A percentile compares a stretch with the other conserved stretches of the same genome.
Conservation (phyloP, 2,113 vertebrate species). For the Glareola pratincola region DNA sequence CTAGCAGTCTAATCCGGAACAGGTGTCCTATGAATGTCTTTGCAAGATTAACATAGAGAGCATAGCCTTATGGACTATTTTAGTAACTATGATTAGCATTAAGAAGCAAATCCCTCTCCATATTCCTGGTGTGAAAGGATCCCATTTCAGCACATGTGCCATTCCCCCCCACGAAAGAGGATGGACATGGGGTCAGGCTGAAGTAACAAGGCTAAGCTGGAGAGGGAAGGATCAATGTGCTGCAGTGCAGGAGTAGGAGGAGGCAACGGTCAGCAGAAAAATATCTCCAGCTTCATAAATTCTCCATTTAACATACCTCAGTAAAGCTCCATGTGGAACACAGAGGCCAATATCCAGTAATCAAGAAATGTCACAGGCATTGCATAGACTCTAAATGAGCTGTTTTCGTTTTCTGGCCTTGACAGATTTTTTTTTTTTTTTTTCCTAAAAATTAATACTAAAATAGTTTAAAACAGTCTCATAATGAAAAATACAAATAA, state of each 20-base stretch:
- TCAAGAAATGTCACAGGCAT: neutral
- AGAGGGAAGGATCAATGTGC: neutral
- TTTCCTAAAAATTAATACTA: neutral
- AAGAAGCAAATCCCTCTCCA: constrained; percentile 16
- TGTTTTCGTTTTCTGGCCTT: neutral
- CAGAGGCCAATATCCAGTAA: neutral
- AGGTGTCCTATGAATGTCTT: constrained; percentile 44
- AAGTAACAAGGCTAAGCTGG: neutral
- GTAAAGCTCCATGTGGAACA: neutral
- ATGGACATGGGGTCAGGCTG: neutral
- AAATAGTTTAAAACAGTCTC: neutral
- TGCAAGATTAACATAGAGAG: constrained; percentile 22
- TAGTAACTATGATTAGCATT: constrained; percentile 4
- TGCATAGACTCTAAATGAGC: neutral
- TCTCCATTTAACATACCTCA: neutral
- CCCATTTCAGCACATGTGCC: neutral
- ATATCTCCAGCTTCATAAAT: neutral
- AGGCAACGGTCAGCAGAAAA: constrained; percentile 11
- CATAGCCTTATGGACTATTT: neutral
- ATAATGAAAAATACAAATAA: neutral
- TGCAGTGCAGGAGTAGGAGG: neutral
- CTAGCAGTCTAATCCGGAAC: constrained; percentile 56
- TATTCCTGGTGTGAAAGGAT: neutral
- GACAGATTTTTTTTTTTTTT: neutral
- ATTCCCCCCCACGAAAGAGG: neutral